Conservation (phyloP, 37 sponge, comb jelly and placozoan genomes). For the Mnemiopsis leidyi region DNA sequence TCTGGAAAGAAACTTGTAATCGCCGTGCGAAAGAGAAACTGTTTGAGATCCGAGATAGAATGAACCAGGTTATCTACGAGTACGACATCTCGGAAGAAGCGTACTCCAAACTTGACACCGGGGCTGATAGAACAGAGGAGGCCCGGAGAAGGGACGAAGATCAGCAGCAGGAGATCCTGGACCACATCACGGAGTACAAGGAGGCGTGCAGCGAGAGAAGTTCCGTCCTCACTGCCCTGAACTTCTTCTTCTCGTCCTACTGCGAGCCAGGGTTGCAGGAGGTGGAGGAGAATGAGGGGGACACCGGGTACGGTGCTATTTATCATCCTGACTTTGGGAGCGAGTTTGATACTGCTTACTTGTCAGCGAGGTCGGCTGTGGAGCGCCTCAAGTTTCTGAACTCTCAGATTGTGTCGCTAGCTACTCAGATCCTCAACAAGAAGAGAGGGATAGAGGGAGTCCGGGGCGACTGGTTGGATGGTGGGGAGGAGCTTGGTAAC, state of each 20-base stretch:
- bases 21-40: not conserved
- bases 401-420: conserved; percentile 28
- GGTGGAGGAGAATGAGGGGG: not conserved
- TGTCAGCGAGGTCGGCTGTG: not conserved
- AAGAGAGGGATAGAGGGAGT: not conserved
- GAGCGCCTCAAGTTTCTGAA: conserved; percentile 32
- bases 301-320: not conserved
- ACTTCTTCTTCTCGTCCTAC: conserved; percentile 60
- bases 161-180: not conserved
- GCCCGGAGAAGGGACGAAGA: not conserved
- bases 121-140: not conserved
- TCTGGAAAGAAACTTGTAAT: conserved; percentile 2
- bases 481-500: not conserved
- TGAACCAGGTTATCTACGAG: conserved; percentile 40
- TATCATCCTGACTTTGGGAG: conserved; percentile 36
- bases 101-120: not conserved
- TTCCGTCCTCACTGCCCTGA: not conserved
- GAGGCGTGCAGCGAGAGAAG: conserved; percentile 33
- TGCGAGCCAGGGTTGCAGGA: not conserved
- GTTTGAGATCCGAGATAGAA: conserved; percentile 28
- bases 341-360: conserved; percentile 23
- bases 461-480: not conserved
- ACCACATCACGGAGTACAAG: conserved; percentile 11
- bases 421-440: conserved; percentile 23
- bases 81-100: conserved; percentile 46